Percentiles rank a stretch among this genome's conserved stretches.
Evolutionary conservation across 2,113 vertebrate species (phyloP).

Genomic region (Cinclus cinclus): DNA sequence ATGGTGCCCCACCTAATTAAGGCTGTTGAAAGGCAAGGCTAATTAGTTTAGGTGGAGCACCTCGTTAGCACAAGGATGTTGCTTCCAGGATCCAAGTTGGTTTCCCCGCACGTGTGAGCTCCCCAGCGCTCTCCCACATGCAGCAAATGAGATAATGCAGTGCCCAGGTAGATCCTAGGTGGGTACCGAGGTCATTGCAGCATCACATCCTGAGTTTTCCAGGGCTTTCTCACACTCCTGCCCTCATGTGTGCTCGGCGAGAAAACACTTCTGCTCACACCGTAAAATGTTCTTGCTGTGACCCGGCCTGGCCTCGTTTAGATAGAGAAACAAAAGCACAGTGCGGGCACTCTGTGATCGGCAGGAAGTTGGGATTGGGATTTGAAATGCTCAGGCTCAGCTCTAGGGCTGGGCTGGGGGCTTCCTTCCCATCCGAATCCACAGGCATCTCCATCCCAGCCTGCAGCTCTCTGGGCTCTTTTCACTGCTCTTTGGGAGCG

Average conservation of each 20-base stretch:
- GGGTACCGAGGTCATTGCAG: background rate
- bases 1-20: constrained; percentile 63
- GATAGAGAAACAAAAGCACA: background rate
- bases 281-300: background rate
- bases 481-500: accelerated
- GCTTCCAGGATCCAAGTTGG: constrained; percentile 57
- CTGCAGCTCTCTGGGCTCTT: background rate
- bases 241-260: background rate
- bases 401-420: background rate
- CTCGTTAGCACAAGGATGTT: constrained; percentile 40
- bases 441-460: background rate
- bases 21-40: constrained; percentile 58
- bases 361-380: background rate
- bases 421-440: background rate
- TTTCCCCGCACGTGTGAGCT: constrained; percentile 50
- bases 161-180: background rate
- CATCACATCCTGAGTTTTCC: background rate
- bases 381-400: background rate
- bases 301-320: background rate
- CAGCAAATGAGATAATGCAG: background rate
- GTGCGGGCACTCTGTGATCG: background rate
- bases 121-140: background rate
- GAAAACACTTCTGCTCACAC: background rate
- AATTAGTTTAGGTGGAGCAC: constrained; percentile 61
- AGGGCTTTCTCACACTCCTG: constrained; percentile 11